A percentile compares a stretch with the other conserved stretches of the same genome.
Evolutionary conservation across 2,797 vertebrate genomes (phyloP).

Genomic region (Dipus sagitta): DNA sequence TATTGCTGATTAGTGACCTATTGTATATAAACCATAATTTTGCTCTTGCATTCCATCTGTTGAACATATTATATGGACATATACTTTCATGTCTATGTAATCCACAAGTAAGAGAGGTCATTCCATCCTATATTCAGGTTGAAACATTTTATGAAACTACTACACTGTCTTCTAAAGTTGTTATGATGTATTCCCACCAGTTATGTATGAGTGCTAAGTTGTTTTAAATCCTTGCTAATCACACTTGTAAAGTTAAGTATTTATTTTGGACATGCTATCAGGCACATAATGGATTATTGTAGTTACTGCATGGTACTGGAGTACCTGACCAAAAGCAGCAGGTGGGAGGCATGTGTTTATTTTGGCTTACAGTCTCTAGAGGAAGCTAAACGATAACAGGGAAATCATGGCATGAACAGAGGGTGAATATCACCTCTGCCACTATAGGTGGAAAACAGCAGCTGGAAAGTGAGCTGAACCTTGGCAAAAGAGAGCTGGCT

Average conservation of each 20-base stretch:
- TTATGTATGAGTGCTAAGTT: background rate
- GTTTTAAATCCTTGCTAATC: constrained; percentile 7
- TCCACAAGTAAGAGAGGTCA: background rate
- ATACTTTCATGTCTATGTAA: background rate
- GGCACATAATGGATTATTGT: too few relatives aligned
- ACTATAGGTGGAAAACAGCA: too few relatives aligned
- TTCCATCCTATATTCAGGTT: background rate
- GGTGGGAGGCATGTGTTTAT: too few relatives aligned
- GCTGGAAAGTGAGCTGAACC: too few relatives aligned
- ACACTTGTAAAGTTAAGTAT: background rate
- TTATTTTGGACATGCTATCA: background rate
- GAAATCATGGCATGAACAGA: too few relatives aligned
- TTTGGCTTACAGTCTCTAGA: too few relatives aligned
- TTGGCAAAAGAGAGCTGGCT: too few relatives aligned
- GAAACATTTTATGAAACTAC: constrained; percentile 12
- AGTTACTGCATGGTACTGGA: too few relatives aligned
- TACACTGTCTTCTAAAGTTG: background rate
- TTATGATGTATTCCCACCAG: background rate
- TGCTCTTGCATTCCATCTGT: background rate
- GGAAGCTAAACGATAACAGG: too few relatives aligned
- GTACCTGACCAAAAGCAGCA: too few relatives aligned
- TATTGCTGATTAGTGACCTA: background rate
- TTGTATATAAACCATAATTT: background rate
- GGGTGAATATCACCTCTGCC: too few relatives aligned
- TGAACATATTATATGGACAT: background rate